Evolutionary conservation across 2,888 invertebrate species (phyloP).

Genomic region (Arge pagana): DNA sequence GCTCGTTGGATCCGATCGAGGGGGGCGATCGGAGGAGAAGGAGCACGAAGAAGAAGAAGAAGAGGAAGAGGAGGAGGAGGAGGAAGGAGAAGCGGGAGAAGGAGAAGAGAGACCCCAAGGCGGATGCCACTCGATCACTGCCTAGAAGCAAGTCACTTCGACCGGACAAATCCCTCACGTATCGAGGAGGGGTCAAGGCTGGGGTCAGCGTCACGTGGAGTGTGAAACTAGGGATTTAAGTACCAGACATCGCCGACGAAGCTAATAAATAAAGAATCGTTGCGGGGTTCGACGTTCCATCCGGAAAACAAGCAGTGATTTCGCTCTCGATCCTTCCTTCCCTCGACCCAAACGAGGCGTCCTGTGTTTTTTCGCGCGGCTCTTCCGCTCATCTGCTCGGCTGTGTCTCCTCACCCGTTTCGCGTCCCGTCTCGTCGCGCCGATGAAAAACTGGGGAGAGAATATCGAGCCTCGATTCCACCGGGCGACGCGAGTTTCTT

Average conservation of each 20-base stretch:
- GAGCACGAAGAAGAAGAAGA: too few relatives aligned
- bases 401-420: neutral
- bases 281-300: neutral
- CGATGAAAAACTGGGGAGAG: too few relatives aligned
- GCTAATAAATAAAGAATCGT: constrained; percentile 44
- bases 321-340: neutral
- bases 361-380: too few relatives aligned
- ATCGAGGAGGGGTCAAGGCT: constrained; percentile 40
- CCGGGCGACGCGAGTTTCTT: neutral
- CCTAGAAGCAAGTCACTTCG: constrained; percentile 28
- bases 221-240: constrained; percentile 51
- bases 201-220: constrained; percentile 51
- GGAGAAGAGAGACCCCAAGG: constrained; percentile 23
- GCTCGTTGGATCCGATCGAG: too few relatives aligned
- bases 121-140: constrained; percentile 24
- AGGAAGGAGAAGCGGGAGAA: constrained; percentile 28
- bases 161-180: constrained; percentile 35
- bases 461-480: too few relatives aligned
- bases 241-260: constrained; percentile 22
- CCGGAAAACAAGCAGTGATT: neutral
- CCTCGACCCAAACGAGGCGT: too few relatives aligned
- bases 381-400: too few relatives aligned
- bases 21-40: too few relatives aligned
- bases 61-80: constrained; percentile 27
- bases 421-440: too few relatives aligned